Conservation (phyloP, 2,888 invertebrate species). For the Macrosoma leucophasiata region DNA sequence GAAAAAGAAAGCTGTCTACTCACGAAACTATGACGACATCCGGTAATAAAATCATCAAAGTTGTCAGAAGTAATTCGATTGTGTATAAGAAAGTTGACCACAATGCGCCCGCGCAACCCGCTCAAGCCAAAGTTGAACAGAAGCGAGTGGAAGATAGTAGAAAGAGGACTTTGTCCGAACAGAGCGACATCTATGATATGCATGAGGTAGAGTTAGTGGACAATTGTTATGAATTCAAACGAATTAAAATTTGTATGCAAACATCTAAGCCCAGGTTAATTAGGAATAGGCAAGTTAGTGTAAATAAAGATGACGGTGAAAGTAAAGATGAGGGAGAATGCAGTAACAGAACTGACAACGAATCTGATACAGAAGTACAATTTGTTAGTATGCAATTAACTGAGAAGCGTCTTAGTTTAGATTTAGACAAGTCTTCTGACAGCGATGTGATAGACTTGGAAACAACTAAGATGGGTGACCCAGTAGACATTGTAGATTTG, state of each 20-base stretch:
- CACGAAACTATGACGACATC: slow-evolving; percentile 58
- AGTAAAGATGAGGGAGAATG: slow-evolving; percentile 32
- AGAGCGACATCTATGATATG: slow-evolving; percentile 50
- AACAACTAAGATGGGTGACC: slow-evolving; percentile 37
- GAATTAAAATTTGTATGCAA: slow-evolving; percentile 50
- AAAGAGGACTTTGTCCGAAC: slow-evolving; percentile 58
- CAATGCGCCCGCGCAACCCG: slow-evolving; percentile 31
- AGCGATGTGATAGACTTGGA: slow-evolving; percentile 55
- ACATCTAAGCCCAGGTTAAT: slow-evolving; percentile 54
- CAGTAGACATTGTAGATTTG: slow-evolving; percentile 54
- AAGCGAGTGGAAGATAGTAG: slow-evolving; percentile 43
- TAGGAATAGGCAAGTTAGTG: slow-evolving; percentile 40
- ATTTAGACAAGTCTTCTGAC: slow-evolving; percentile 39
- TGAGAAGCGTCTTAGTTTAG: slow-evolving; percentile 35
- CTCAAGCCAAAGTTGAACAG: slow-evolving; percentile 35
- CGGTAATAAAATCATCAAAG: slow-evolving; percentile 64
- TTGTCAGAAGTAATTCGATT: slow-evolving; percentile 63
- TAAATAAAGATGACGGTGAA: slow-evolving; percentile 32
- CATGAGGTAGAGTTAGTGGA: slow-evolving; percentile 57
- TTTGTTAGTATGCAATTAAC: slow-evolving; percentile 48
- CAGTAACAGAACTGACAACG: slow-evolving; percentile 38
- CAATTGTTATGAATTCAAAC: slow-evolving; percentile 60
- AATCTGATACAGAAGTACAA: slow-evolving; percentile 63
- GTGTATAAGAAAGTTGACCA: slow-evolving; percentile 61
- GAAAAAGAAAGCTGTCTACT: slow-evolving; percentile 60